A percentile compares a stretch with the other conserved stretches of the same genome.
Evolutionary conservation across 2,113 vertebrate genomes (phyloP).

Genomic region (Nyctereutes procyonoides): DNA sequence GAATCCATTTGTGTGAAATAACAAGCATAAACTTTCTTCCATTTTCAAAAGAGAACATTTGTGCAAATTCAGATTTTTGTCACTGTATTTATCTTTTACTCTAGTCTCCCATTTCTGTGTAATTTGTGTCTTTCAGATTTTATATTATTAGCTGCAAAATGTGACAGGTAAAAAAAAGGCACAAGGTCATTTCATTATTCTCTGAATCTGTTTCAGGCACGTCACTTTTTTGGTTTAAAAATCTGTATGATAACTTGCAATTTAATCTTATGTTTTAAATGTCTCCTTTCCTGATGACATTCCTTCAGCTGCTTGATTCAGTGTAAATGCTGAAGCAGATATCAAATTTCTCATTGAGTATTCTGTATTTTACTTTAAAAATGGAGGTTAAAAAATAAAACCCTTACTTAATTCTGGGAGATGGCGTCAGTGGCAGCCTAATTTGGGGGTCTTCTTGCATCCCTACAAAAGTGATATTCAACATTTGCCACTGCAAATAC

Average conservation of each 20-base stretch:
- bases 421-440: neutral
- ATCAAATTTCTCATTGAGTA: neutral
- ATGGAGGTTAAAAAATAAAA: neutral
- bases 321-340: neutral
- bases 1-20: constrained; percentile 66
- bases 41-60: constrained; percentile 57
- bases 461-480: neutral
- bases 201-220: constrained; percentile 55
- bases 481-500: neutral
- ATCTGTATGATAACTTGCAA: constrained; percentile 20
- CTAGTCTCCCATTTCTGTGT: neutral
- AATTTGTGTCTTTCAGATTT: constrained; percentile 64
- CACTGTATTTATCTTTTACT: neutral
- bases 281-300: constrained; percentile 52
- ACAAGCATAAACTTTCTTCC: constrained; percentile 54
- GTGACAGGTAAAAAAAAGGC: constrained; percentile 56
- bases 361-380: constrained; percentile 27
- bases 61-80: constrained; percentile 30
- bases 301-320: constrained; percentile 13
- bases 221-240: constrained; percentile 53
- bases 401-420: neutral
- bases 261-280: constrained; percentile 65
- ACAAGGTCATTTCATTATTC: constrained; percentile 67
- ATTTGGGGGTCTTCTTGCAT: neutral
- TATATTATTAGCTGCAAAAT: neutral